Evolutionary conservation across 2,113 vertebrate species (phyloP), one percentile per base, ranked within the genome.

Genomic region (Pipra filicauda): DNA sequence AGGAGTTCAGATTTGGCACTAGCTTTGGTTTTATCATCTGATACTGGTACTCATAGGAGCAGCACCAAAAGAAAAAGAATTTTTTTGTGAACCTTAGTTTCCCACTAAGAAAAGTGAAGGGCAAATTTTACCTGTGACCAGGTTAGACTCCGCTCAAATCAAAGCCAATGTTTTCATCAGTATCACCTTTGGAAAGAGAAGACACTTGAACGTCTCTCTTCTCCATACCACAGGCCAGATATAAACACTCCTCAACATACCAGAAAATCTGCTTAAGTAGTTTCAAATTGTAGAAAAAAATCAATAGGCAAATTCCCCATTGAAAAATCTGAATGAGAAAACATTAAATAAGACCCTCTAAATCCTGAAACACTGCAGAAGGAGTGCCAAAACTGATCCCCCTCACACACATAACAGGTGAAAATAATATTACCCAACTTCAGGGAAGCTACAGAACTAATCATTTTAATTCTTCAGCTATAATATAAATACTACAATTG

Each of bases 401-500:
- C 1, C 3, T 62, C 8, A 2, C 27, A 82, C 1, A 1, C 9
- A 7, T 31, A 66, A 12, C 11, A 71, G 26, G 16, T 58, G 14
- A 27, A 72, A 67, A 91, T 81, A 33, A 12, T 3, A 51, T 23
- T 39, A 52, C 6, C 30, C 3, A 2, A 15, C 24, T 84, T 91
- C 64, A 77, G 19, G 41, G 35, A 80, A 81, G 37, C 8, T n/a
- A 57, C 30, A 37, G 73, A 69, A 62, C 4, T 6, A 21, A 35
- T 72, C 1, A 31, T 37, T 80, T 67, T 57, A 71, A 52, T 61
- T 78, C 24, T 80, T 62, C 51, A 85, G 19, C 39, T 81, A 8
- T 26, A 64, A 44, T 31, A 49, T 37, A 65, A 83, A 39, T 28
- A 33, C 8, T 62, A 54, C 8, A 66, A 88, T 81, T 33, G 31